phyloP scores from a whole-genome alignment of 2,113 vertebrate species.

The Piliocolobus tephrosceles region DNA sequence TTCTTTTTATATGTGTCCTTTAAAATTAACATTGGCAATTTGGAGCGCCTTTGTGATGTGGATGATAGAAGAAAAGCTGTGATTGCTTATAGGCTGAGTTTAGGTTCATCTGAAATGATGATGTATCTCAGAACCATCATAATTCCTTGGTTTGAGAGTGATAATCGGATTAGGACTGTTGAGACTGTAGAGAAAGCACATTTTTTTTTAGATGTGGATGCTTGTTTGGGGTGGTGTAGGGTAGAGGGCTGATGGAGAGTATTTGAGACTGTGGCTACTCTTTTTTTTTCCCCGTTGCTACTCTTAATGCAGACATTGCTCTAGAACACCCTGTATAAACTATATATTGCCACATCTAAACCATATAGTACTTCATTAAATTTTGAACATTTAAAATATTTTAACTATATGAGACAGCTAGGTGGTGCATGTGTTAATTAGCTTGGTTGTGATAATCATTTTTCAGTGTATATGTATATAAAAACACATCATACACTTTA shows the following conservation, averaged over 20 bases:
- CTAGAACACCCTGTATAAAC: neutral
- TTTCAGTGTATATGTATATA: neutral
- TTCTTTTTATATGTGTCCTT: neutral
- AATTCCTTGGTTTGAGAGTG: neutral
- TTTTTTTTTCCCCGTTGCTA: neutral
- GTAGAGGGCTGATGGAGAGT: neutral
- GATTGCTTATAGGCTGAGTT: neutral
- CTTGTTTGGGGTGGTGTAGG: neutral
- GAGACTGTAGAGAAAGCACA: neutral
- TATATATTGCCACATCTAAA: neutral
- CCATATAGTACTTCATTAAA: neutral
- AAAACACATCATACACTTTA: neutral
- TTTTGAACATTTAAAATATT: slow-evolving; percentile 31
- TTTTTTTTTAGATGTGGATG: neutral
- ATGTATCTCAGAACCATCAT: neutral
- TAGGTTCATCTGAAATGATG: neutral
- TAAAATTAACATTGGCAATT: neutral
- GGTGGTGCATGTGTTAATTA: neutral
- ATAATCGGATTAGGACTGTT: neutral
- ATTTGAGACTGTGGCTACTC: neutral
- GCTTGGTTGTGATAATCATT: slow-evolving; percentile 7
- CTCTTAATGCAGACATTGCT: neutral
- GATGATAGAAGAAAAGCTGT: neutral
- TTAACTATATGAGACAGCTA: neutral
- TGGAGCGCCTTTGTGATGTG: neutral